Percentiles rank a stretch among this genome's conserved stretches.
phyloP scores from a whole-genome alignment of 2,888 invertebrate species.

The Cephus sareptanus region DNA sequence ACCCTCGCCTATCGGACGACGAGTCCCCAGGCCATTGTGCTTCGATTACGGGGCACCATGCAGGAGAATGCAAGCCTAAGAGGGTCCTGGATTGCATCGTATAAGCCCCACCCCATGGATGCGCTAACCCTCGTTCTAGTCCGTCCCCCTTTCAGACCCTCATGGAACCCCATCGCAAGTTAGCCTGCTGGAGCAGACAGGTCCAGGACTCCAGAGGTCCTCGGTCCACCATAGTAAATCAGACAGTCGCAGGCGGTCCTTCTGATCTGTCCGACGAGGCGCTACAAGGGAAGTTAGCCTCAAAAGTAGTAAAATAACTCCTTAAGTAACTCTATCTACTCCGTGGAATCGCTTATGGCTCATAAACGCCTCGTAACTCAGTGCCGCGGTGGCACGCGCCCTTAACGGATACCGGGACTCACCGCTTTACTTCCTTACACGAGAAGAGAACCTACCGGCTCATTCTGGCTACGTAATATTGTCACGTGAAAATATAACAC shows the following conservation, averaged over 20 bases:
- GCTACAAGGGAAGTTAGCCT: slow-evolving; percentile 36
- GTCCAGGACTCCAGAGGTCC: slow-evolving; percentile 37
- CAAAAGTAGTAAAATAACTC: slow-evolving; percentile 57
- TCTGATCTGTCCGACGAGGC: slow-evolving; percentile 58
- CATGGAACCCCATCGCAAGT: slow-evolving; percentile 49
- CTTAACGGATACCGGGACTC: slow-evolving; percentile 26
- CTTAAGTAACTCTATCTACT: slow-evolving; percentile 60
- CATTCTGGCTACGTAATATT: background rate
- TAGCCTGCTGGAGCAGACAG: slow-evolving; percentile 33
- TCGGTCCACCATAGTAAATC: slow-evolving; percentile 62
- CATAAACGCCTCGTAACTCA: slow-evolving; percentile 65
- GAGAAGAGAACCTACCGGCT: background rate
- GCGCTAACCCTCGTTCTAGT: slow-evolving; percentile 46
- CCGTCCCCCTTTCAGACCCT: slow-evolving; percentile 51
- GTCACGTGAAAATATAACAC: background rate
- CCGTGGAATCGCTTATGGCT: slow-evolving; percentile 62
- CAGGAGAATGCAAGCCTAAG: slow-evolving; percentile 2
- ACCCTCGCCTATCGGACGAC: background rate
- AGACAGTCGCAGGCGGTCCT: slow-evolving; percentile 64
- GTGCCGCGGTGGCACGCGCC: slow-evolving; percentile 54
- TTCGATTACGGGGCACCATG: background rate
- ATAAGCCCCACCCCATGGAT: slow-evolving; percentile 57
- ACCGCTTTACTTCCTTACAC: background rate
- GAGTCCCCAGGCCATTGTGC: background rate
- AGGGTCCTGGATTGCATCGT: slow-evolving; percentile 20